Base-by-base conservation (phyloP, 2,888 invertebrate genomes). In the Serripes groenlandicus region DNA sequence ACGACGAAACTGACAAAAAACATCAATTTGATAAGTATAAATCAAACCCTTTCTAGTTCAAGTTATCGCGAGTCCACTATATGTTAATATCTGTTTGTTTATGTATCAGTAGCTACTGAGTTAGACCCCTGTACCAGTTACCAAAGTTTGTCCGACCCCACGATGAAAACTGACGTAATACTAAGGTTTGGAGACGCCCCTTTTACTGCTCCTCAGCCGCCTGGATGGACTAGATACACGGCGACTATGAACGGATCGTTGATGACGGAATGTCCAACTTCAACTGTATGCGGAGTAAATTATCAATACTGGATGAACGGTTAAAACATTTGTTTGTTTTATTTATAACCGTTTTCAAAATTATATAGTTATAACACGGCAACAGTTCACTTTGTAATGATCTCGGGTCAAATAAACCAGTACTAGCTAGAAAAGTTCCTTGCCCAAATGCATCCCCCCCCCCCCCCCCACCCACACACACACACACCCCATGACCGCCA, bases 251-350 rank as follows among this genome's bases (percentile, higher is more conserved):
- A 66, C 26, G 66, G 66, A 1, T 66, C 66, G 2, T 23, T 66
- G 18, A 42, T 66, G 66, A 66, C 42, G 3, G 66, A 66, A 7
- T 66, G 66, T 42, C 66, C 66, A 28, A 15, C 9, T 1, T 0
- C 9, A 7, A 42, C 26, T 2, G 42, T 42, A 26, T 66, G 66
- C 28, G 66, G 66, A 0, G 42, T 66, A n/a, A 4, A 15, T 1
- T 26, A 1, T 26, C 66, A 66, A 15, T 66, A 66, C 42, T 66
- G 66, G 66, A 66, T 66, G 66, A 66, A 66, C 15, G 66, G 66
- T 66, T 11, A n/a, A 26, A 11, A 32, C 15, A 1, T 26, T 30
- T 11, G 1, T 54, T 18, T 9, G 18, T 42, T 11, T 42, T 42
- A 42, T 42, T 42, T 18, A 18, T 11, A 11, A 42, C 9, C 42